Evolutionary conservation across 1,140 invertebrate species (phyloP).

Genomic region (Leptinotarsa defecta): DNA sequence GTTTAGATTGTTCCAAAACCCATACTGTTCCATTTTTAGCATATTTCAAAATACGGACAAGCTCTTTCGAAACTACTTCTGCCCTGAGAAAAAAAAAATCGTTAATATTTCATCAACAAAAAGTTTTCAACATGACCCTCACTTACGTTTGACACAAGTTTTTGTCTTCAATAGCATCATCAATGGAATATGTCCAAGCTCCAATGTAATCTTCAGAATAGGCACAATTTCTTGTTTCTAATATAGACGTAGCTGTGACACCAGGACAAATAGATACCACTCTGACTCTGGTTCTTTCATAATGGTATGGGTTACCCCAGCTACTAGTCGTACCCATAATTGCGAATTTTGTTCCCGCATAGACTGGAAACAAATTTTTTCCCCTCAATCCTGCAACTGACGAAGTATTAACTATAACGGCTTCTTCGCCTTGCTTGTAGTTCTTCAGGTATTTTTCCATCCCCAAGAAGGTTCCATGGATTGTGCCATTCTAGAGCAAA

Average conservation of each 20-base stretch:
- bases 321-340: slow-evolving; percentile 38
- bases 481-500: slow-evolving; percentile 43
- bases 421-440: slow-evolving; percentile 38
- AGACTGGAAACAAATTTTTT: slow-evolving; percentile 37
- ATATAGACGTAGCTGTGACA: slow-evolving; percentile 40
- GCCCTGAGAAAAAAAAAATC: not conserved
- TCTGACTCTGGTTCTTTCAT: slow-evolving; percentile 48
- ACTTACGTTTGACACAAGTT: too few relatives aligned
- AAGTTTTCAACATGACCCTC: too few relatives aligned
- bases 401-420: slow-evolving; percentile 43
- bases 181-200: too few relatives aligned
- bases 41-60: slow-evolving; percentile 15
- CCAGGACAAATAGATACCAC: slow-evolving; percentile 53
- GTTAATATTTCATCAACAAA: too few relatives aligned
- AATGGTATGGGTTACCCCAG: slow-evolving; percentile 35
- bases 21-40: slow-evolving; percentile 28
- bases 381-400: slow-evolving; percentile 40
- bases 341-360: slow-evolving; percentile 43
- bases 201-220: too few relatives aligned
- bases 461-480: slow-evolving; percentile 41
- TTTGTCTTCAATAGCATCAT: too few relatives aligned
- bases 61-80: not conserved
- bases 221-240: not conserved
- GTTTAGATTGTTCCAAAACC: slow-evolving; percentile 30
- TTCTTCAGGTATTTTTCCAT: slow-evolving; percentile 46